These are phyloP conservation scores for Motacilla alba DNA, from an alignment of 2,113 vertebrate genomes.

Conservation along the genomic window DNA sequence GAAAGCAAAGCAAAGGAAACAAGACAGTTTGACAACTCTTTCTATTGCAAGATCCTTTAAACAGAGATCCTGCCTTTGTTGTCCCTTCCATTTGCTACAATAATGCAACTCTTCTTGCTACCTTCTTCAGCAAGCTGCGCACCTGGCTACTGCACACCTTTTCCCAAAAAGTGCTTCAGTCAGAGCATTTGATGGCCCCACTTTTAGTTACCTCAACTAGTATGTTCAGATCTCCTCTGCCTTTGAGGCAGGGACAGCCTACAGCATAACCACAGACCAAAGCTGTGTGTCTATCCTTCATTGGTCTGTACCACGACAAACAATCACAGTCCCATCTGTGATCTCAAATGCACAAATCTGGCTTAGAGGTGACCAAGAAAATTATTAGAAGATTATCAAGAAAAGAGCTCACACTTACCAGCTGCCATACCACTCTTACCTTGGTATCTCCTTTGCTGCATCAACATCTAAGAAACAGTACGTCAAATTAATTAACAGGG, in stretches of 20 bases:
- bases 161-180: accelerated
- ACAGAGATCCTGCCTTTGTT: neutral
- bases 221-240: neutral
- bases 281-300: neutral
- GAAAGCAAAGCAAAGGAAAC: neutral
- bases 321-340: neutral
- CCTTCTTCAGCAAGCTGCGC: neutral
- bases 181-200: neutral
- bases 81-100: neutral
- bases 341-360: neutral
- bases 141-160: neutral
- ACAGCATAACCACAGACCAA: neutral
- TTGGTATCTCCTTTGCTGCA: conserved; percentile 76
- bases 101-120: neutral
- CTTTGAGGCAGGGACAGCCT: neutral
- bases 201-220: neutral
- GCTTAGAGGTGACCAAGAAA: neutral
- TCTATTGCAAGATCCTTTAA: neutral
- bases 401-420: neutral
- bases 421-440: conserved; percentile 69
- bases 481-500: conserved; percentile 78
- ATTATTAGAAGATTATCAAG: neutral
- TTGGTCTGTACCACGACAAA: neutral
- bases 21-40: neutral
- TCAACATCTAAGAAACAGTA: conserved; percentile 77